Evolutionary conservation across 2,113 vertebrate species (phyloP).

Genomic region (Syngnathus floridae): DNA sequence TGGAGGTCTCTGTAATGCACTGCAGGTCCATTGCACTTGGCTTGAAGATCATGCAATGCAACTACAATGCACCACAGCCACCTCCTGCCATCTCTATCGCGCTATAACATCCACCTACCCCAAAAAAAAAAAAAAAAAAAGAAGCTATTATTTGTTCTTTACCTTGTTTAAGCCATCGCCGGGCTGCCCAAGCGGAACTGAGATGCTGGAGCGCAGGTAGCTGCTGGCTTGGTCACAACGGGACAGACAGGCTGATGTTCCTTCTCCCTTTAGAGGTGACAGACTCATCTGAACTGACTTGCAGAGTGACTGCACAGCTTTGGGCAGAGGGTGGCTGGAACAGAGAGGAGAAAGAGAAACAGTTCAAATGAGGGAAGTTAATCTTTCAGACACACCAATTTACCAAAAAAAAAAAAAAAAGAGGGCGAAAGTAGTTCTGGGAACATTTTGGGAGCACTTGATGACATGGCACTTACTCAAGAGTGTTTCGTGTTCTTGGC

Average conservation of each 20-base stretch:
- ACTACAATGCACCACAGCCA: slow-evolving; percentile 94
- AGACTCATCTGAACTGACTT: slow-evolving; percentile 86
- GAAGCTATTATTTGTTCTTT: slow-evolving; percentile 6
- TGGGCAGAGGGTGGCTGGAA: slow-evolving; percentile 83
- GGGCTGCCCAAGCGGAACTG: slow-evolving; percentile 60
- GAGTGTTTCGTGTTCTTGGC: slow-evolving; percentile 83
- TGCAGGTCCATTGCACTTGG: slow-evolving; percentile 92
- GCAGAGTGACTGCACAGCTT: slow-evolving; percentile 81
- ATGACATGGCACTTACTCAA: slow-evolving; percentile 75
- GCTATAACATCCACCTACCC: slow-evolving; percentile 10
- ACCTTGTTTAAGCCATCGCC: slow-evolving; percentile 82
- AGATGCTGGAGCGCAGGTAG: slow-evolving; percentile 84
- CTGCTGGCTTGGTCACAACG: slow-evolving; percentile 87
- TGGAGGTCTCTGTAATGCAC: slow-evolving; percentile 88
- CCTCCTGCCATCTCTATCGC: slow-evolving; percentile 52
- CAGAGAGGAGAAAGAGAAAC: background rate
- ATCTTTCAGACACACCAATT: too few relatives aligned
- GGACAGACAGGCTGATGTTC: slow-evolving; percentile 71
- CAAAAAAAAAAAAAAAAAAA: slow-evolving; percentile 10
- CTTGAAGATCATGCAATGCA: slow-evolving; percentile 93
- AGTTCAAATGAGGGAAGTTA: background rate
- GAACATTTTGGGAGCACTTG: background rate
- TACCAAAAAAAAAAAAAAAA: background rate
- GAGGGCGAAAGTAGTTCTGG: background rate
- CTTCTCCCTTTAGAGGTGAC: slow-evolving; percentile 82